These are phyloP conservation scores for Aythya baeri DNA, from an alignment of 2,113 vertebrate species.

Conservation along the genomic window DNA sequence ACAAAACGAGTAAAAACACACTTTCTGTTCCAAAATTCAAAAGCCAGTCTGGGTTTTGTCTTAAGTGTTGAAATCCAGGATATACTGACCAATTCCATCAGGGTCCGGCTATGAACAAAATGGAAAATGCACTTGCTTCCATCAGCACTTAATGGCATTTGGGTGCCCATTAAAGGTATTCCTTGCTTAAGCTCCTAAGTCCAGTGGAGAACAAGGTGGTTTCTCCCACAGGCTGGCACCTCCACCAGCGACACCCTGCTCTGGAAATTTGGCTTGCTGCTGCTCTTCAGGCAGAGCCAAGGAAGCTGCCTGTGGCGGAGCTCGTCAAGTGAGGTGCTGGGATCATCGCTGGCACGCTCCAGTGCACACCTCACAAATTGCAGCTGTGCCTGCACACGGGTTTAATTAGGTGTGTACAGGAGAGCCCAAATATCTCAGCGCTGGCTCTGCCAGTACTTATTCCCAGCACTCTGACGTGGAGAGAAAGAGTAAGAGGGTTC, in stretches of 20 bases:
- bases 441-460: background rate
- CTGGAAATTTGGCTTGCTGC: background rate
- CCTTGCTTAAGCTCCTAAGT: background rate
- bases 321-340: fast-evolving
- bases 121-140: background rate
- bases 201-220: background rate
- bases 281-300: background rate
- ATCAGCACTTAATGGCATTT: background rate
- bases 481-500: background rate
- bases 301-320: background rate
- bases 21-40: background rate
- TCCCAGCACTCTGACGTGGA: background rate
- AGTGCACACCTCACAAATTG: constrained; percentile 48
- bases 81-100: background rate
- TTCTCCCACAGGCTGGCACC: background rate
- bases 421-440: background rate
- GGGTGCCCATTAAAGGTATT: background rate
- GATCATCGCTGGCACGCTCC: constrained; percentile 10
- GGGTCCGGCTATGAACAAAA: background rate
- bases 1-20: background rate
- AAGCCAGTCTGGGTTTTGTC: background rate
- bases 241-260: background rate
- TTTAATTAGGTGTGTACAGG: background rate
- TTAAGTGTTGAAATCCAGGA: background rate
- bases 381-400: background rate